These are phyloP conservation scores for Protobothrops flavoviridis DNA, from an alignment of 2,113 vertebrate genomes.

Conservation along the genomic window DNA sequence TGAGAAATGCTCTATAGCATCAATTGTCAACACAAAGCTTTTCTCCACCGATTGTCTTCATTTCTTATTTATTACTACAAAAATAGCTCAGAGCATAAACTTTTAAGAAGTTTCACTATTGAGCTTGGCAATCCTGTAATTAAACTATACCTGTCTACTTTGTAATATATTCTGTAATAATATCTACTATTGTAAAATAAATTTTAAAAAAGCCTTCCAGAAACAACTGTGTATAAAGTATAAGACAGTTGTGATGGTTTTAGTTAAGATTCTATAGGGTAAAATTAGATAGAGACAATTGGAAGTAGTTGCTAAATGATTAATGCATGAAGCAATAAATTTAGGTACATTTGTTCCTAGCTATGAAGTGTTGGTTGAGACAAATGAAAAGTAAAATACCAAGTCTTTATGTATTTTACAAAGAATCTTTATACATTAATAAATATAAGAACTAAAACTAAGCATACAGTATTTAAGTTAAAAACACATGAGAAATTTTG, in stretches of 20 bases:
- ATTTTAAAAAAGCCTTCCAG: not conserved
- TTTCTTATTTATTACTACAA: rapidly evolving
- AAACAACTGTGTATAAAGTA: not conserved
- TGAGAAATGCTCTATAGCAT: constrained; percentile 8
- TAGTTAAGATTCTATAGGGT: not conserved
- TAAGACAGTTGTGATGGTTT: not conserved
- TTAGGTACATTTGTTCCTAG: not conserved
- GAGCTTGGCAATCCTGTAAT: not conserved
- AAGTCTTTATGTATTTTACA: not conserved
- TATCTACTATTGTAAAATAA: not conserved
- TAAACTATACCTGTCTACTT: not conserved
- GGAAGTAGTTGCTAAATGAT: not conserved
- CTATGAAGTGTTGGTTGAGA: no score
- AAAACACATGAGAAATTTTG: not conserved
- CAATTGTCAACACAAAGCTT: not conserved
- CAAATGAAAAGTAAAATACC: not conserved
- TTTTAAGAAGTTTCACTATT: not conserved
- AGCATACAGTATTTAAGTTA: not conserved
- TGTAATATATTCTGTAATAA: not conserved
- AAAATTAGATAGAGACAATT: not conserved
- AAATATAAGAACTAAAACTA: not conserved
- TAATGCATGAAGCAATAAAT: not conserved
- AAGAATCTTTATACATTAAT: not conserved
- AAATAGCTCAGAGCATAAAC: not conserved
- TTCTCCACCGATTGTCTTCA: not conserved